These are phyloP conservation scores for Calameuta idolon DNA, from an alignment of 2,888 invertebrate species.

Conservation along the genomic window DNA sequence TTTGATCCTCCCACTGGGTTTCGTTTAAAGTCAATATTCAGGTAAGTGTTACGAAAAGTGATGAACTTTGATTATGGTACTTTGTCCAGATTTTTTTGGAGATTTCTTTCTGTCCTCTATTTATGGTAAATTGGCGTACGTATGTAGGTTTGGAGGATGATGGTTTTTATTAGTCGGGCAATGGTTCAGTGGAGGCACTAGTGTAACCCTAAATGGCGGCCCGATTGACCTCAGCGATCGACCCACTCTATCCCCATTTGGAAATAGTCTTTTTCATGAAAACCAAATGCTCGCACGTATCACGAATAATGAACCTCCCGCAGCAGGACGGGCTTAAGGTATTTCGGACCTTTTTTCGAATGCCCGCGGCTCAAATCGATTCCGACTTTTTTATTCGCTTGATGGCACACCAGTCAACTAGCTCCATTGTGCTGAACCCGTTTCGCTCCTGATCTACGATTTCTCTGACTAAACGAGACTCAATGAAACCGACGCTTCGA, in stretches of 20 bases:
- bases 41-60: not conserved
- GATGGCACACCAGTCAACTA: constrained; percentile 26
- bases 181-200: not conserved
- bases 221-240: not conserved
- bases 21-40: not conserved
- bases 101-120: not conserved
- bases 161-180: constrained; percentile 6
- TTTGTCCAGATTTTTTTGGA: not conserved
- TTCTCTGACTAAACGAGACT: constrained; percentile 8
- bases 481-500: constrained; percentile 1
- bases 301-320: constrained; percentile 8
- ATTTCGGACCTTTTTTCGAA: constrained; percentile 19
- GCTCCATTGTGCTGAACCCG: constrained; percentile 18
- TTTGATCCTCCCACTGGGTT: not conserved
- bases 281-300: constrained; percentile 23
- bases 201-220: not conserved
- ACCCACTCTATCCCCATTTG: constrained; percentile 3
- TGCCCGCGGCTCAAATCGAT: constrained; percentile 20
- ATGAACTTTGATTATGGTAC: not conserved
- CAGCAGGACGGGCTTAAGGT: constrained; percentile 7
- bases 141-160: not conserved
- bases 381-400: constrained; percentile 9
- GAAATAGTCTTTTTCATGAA: constrained; percentile 2
- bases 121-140: not conserved
- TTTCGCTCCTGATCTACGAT: constrained; percentile 11